Evolutionary conservation across 2,888 invertebrate species (phyloP), one percentile per base, ranked within the genome.

Genomic region (Nemurella pictetii): DNA sequence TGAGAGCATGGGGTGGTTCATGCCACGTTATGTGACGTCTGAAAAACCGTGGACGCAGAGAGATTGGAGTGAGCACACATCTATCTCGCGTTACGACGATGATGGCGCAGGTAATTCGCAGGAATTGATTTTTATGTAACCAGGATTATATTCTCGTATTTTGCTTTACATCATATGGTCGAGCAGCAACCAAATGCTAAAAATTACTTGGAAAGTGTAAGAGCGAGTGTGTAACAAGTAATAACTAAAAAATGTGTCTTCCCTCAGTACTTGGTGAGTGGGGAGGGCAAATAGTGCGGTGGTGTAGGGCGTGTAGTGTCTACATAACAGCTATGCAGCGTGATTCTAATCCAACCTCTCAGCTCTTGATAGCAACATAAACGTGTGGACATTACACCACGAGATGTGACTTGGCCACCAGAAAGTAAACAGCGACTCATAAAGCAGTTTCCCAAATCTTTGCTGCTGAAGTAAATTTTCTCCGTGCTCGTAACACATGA

Each of bases 1-100:
- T n/a, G n/a, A n/a, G n/a, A n/a, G n/a, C n/a, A 85, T 85, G 85
- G 85, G 85, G 29, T 85, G 85, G 85, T 85, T 55, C 32, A 85
- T 85, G 85, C 85, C 85, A 15, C 74, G 77, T 27, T 85, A 36
- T 30, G 29, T 55, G 29, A 83, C 27, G 26, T 35, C 36, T 4
- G 35, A 83, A 25, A 26, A 83, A 36, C 83, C 83, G 0, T 85
- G 85, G 85, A 83, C 75, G 4, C 75, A 77, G 27, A 73, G 27
- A 77, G 85, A 85, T 15, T 55, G 20, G 28, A 73, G 28, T 28
- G 27, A 75, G 29, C 75, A 75, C 75, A 28, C 1, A 12, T 75
- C 29, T 26, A 26, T 75, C 27, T 75, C 29, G n/a, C 29, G 27
- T 75, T 75, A 75, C 25, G 29, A 75, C n/a, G 55, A 55, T 20